Percentiles rank a stretch among this genome's conserved stretches.
These are phyloP conservation scores for Meda fulgida DNA, from an alignment of 2,797 vertebrate genomes.

Conservation along the genomic window DNA sequence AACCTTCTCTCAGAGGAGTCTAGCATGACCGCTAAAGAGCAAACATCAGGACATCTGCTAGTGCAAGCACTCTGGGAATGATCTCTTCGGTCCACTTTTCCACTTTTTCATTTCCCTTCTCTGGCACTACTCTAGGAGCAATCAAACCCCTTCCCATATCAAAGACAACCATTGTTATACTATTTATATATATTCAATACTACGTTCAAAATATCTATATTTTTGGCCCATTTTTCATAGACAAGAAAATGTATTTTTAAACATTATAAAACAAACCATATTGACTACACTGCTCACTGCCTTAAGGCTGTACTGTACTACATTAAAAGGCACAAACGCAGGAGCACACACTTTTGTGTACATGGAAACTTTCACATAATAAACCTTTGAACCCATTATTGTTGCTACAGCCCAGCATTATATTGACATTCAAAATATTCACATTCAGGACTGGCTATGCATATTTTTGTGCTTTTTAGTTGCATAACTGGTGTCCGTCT, in stretches of 20 bases:
- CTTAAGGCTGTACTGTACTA: not conserved
- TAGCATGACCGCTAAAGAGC: slow-evolving; percentile 48
- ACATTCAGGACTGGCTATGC: too few relatives aligned
- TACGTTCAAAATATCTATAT: not conserved
- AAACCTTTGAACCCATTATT: slow-evolving; percentile 16
- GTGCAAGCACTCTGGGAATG: slow-evolving; percentile 38
- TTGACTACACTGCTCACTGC: not conserved
- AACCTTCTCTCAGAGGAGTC: slow-evolving; percentile 50
- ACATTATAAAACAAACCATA: not conserved
- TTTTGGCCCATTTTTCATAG: not conserved
- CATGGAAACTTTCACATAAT: not conserved
- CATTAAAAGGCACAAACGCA: slow-evolving; percentile 1
- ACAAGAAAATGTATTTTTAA: not conserved
- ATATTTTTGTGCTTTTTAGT: too few relatives aligned
- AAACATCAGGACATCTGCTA: slow-evolving; percentile 41
- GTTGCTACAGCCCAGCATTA: slow-evolving; percentile 20
- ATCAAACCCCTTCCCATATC: not conserved
- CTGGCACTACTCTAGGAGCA: not conserved
- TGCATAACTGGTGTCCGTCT: too few relatives aligned
- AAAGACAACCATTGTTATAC: not conserved
- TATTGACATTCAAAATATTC: not conserved
- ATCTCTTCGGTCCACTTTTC: slow-evolving; percentile 39
- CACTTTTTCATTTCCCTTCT: slow-evolving; percentile 1
- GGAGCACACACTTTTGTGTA: not conserved
- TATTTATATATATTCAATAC: not conserved